phyloP scores from a whole-genome alignment of 1,140 invertebrate species.

The Calephelis nemesis region DNA sequence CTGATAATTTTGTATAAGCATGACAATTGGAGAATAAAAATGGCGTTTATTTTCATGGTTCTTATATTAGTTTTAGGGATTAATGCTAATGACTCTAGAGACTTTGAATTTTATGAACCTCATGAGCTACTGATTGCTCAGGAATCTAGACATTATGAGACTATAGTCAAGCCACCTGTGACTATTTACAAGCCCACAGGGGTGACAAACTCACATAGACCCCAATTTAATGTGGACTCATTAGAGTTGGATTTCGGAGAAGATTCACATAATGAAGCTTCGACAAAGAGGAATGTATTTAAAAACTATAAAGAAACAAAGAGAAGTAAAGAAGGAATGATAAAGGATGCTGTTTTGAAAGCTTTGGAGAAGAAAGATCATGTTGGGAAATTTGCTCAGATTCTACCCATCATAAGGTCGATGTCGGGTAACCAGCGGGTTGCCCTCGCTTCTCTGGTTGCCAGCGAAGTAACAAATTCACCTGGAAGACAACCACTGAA shows the following conservation, averaged over 20 bases:
- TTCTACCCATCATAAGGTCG: constrained; percentile 82
- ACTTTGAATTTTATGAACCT: constrained; percentile 52
- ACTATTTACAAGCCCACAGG: constrained; percentile 60
- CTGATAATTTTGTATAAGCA: constrained; percentile 8
- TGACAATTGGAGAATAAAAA: constrained; percentile 30
- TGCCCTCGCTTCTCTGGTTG: constrained; percentile 81
- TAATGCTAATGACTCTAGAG: constrained; percentile 45
- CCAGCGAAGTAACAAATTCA: constrained; percentile 80
- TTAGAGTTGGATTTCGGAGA: constrained; percentile 45
- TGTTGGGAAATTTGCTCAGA: constrained; percentile 78
- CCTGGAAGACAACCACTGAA: constrained; percentile 71
- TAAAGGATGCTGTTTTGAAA: constrained; percentile 70
- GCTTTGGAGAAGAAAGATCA: constrained; percentile 76
- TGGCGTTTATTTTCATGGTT: constrained; percentile 36
- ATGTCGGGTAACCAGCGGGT: constrained; percentile 81
- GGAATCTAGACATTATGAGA: constrained; percentile 63
- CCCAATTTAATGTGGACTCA: constrained; percentile 70
- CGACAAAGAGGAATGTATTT: constrained; percentile 43
- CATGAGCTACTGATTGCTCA: constrained; percentile 66
- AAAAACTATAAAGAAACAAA: constrained; percentile 66
- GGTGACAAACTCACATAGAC: constrained; percentile 72
- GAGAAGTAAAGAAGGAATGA: constrained; percentile 74
- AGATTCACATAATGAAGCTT: constrained; percentile 41
- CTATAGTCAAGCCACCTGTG: constrained; percentile 54
- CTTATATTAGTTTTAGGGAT: constrained; percentile 33